Percentiles rank a stretch among this genome's conserved stretches.
These are phyloP conservation scores for Melanaphis sacchari DNA, from an alignment of 1,140 invertebrate species.

Conservation along the genomic window DNA sequence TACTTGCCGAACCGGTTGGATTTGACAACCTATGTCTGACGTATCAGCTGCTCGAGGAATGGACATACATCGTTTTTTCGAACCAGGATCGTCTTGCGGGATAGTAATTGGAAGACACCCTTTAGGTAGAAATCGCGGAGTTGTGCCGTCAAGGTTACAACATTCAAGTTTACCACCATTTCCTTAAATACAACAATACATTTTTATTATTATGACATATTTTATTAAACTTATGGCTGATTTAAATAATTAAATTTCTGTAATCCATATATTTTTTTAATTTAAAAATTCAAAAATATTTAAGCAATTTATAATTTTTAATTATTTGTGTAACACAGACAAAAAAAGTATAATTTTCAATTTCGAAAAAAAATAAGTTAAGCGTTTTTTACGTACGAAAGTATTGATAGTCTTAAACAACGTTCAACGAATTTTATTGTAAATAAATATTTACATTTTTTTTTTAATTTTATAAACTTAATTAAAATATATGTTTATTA, in stretches of 20 bases:
- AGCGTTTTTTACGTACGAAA: neutral
- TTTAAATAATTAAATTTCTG: neutral
- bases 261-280: neutral
- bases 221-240: neutral
- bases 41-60: neutral
- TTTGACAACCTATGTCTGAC: neutral
- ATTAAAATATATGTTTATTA: neutral
- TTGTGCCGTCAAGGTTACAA: neutral
- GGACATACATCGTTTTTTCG: conserved; percentile 6
- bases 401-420: neutral
- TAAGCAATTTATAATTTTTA: neutral
- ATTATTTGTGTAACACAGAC: neutral
- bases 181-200: neutral
- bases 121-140: neutral
- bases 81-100: neutral
- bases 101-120: neutral
- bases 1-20: conserved; percentile 32
- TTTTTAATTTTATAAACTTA: neutral
- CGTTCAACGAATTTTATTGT: neutral
- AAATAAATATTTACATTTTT: neutral
- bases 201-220: neutral
- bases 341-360: neutral
- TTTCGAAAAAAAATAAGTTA: neutral
- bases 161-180: neutral
- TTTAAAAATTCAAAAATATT: neutral